Evolutionary conservation across 1,140 invertebrate species (phyloP).

Genomic region (Stratiolaelaps scimitus): DNA sequence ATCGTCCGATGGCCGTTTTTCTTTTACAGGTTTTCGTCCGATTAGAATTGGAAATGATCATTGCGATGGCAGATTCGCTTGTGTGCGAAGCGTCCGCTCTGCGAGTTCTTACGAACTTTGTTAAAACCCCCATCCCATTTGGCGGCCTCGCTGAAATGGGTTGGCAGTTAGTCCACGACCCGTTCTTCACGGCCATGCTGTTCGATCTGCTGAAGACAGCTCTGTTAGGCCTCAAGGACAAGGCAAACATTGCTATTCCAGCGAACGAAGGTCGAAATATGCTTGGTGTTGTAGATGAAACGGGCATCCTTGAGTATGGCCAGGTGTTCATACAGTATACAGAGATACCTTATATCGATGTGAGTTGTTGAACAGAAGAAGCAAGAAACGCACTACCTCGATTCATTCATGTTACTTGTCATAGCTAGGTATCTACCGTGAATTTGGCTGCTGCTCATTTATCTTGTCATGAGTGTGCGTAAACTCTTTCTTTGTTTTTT

Average conservation of each 20-base stretch:
- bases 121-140: constrained; percentile 38
- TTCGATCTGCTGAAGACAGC: constrained; percentile 37
- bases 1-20: no score
- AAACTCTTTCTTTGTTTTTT: constrained; percentile 17
- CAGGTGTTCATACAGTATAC: constrained; percentile 42
- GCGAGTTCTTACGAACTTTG: constrained; percentile 35
- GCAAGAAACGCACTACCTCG: constrained; percentile 13
- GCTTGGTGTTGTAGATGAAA: constrained; percentile 42
- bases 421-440: not conserved
- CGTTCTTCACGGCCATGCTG: constrained; percentile 39
- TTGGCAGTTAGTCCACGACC: constrained; percentile 38
- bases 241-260: constrained; percentile 40
- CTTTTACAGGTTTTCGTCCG: constrained; percentile 31
- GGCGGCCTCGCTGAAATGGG: constrained; percentile 33
- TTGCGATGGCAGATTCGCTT: constrained; percentile 35
- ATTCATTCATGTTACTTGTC: constrained; percentile 32
- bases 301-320: constrained; percentile 39
- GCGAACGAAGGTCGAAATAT: constrained; percentile 39
- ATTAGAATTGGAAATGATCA: constrained; percentile 33
- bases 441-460: not conserved
- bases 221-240: constrained; percentile 35
- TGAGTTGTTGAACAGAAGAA: constrained; percentile 14
- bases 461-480: not conserved
- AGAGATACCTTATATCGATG: constrained; percentile 29
- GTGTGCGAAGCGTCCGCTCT: constrained; percentile 36